Conservation (phyloP, 1,140 invertebrate genomes). For the Brachionus sp. region DNA sequence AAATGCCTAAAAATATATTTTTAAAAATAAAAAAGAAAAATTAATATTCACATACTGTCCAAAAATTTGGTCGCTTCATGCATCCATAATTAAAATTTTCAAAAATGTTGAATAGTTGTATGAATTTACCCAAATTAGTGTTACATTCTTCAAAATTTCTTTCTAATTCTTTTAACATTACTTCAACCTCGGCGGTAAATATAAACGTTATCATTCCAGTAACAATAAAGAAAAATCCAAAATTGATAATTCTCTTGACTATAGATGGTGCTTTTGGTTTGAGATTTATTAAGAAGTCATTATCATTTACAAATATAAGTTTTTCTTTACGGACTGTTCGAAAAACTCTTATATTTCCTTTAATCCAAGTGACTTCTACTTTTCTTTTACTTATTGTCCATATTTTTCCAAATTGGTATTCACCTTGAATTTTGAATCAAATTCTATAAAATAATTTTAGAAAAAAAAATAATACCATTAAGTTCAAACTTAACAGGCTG, state of each 20-base stretch:
- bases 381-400: conserved; percentile 24
- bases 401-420: conserved; percentile 18
- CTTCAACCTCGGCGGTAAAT: conserved; percentile 8
- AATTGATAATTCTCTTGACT: not conserved
- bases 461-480: conserved; percentile 21
- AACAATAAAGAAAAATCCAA: not conserved
- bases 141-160: conserved; percentile 11
- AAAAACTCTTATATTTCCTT: conserved; percentile 9
- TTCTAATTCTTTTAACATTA: conserved; percentile 7
- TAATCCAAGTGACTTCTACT: not conserved
- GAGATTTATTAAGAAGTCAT: conserved; percentile 15
- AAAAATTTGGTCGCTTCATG: conserved; percentile 11
- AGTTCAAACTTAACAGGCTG: conserved; percentile 20
- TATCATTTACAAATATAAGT: not conserved
- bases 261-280: not conserved
- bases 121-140: not conserved
- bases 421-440: conserved; percentile 10
- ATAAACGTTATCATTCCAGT: not conserved
- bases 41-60: not conserved
- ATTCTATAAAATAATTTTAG: not conserved
- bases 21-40: not conserved
- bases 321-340: not conserved
- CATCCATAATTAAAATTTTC: not conserved
- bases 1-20: conserved; percentile 19
- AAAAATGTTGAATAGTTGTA: not conserved